Percentiles rank a stretch among this genome's conserved stretches.
These are phyloP conservation scores for Choristoneura rosaceana DNA, from an alignment of 2,888 invertebrate species.

Conservation along the genomic window DNA sequence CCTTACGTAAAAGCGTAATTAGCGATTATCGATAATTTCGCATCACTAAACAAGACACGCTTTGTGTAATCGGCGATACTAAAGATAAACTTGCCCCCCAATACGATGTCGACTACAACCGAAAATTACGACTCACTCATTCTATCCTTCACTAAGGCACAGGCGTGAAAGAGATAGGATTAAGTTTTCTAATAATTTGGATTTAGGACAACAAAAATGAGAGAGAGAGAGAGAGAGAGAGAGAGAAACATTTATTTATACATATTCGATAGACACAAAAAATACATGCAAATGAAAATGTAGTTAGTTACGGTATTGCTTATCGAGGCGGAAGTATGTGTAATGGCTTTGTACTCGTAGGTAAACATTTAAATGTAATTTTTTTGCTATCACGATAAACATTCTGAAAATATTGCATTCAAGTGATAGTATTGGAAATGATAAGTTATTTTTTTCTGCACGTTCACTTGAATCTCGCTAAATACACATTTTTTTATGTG, in stretches of 20 bases:
- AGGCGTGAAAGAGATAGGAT: background rate
- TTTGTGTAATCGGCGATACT: constrained; percentile 23
- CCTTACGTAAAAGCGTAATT: no score
- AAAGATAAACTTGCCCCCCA: constrained; percentile 9
- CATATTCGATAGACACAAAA: no score
- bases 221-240: no score
- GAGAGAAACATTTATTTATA: no score
- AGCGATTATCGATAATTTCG: background rate
- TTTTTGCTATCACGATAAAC: constrained; percentile 9
- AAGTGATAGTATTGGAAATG: background rate
- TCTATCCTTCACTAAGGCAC: background rate
- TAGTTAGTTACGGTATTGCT: constrained; percentile 20
- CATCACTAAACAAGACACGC: background rate
- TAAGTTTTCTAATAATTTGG: background rate
- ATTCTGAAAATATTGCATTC: background rate
- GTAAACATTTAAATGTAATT: constrained; percentile 29
- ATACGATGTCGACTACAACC: background rate
- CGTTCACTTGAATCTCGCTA: no score
- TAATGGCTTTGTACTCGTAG: constrained; percentile 25
- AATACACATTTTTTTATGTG: no score
- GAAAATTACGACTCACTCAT: background rate
- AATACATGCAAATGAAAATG: no score
- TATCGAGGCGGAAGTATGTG: constrained; percentile 29
- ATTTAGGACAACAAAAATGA: background rate
- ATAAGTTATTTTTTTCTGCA: no score